Evolutionary conservation across 2,113 vertebrate species (phyloP).

Genomic region (Leptocoma aspasia): DNA sequence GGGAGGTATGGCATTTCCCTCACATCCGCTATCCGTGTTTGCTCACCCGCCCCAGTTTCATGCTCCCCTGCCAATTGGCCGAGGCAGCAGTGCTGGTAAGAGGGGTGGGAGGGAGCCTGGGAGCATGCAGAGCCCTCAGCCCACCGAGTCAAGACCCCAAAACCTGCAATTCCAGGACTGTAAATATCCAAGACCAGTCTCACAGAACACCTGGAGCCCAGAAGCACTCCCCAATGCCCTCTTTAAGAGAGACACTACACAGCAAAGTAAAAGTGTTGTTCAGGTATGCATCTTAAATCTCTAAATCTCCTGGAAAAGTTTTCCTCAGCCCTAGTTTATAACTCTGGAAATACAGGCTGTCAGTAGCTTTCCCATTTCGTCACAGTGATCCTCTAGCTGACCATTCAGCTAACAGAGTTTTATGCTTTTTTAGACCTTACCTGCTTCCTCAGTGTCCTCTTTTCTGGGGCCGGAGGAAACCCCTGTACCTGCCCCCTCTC

Average conservation of each 20-base stretch:
- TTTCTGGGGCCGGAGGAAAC: not conserved
- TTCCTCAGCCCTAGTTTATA: not conserved
- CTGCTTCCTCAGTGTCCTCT: not conserved
- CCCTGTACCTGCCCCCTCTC: not conserved
- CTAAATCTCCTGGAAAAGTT: not conserved
- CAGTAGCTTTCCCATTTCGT: not conserved
- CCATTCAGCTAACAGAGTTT: not conserved
- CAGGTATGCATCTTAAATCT: not conserved
- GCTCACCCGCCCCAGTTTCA: not conserved
- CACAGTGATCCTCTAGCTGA: not conserved
- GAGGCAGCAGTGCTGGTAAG: not conserved
- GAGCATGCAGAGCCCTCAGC: not conserved
- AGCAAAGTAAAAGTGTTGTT: not conserved
- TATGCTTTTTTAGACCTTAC: not conserved
- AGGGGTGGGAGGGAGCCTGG: not conserved
- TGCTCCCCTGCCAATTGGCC: too few relatives aligned
- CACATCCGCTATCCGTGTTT: accelerated
- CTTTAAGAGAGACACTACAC: not conserved
- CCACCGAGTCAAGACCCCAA: accelerated
- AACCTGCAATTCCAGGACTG: not conserved
- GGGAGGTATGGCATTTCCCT: not conserved
- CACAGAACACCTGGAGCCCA: not conserved
- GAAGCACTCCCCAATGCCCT: not conserved
- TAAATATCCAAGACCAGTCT: not conserved
- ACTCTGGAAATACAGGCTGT: not conserved